Evolutionary conservation across 2,888 invertebrate genomes (phyloP).

Genomic region (Gerosis bhagava): DNA sequence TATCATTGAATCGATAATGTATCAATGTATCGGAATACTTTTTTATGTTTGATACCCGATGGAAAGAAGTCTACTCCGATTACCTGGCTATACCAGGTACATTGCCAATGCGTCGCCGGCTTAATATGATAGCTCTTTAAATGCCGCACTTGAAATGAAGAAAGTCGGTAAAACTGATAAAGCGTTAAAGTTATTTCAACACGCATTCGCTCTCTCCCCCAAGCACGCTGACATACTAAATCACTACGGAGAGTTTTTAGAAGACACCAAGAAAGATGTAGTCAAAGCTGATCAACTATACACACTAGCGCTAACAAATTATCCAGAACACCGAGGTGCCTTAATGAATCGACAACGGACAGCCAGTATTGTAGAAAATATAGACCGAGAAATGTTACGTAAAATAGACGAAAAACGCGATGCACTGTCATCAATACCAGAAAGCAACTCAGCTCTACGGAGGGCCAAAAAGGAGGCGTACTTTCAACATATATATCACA

Average conservation of each 20-base stretch:
- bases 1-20: too few relatives aligned
- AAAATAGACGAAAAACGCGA: constrained; percentile 93
- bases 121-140: too few relatives aligned
- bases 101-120: too few relatives aligned
- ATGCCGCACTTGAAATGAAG: constrained; percentile 93
- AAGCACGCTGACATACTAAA: constrained; percentile 96
- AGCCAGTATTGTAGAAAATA: constrained; percentile 93
- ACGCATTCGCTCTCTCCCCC: constrained; percentile 95
- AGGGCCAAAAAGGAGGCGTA: constrained; percentile 97
- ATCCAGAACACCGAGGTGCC: constrained; percentile 92
- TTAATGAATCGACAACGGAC: constrained; percentile 92
- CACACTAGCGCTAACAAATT: constrained; percentile 90
- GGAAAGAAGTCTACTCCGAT: too few relatives aligned
- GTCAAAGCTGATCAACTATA: constrained; percentile 96
- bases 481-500: constrained; percentile 97
- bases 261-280: constrained; percentile 92
- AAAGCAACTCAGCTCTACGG: constrained; percentile 89
- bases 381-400: constrained; percentile 90
- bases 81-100: too few relatives aligned
- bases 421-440: constrained; percentile 90
- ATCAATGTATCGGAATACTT: too few relatives aligned
- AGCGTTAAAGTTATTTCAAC: constrained; percentile 93
- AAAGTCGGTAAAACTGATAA: constrained; percentile 91
- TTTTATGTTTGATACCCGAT: too few relatives aligned
- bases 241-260: constrained; percentile 96